Base-by-base conservation (phyloP, 2,888 invertebrate genomes). In the Ormyrus rosae region DNA sequence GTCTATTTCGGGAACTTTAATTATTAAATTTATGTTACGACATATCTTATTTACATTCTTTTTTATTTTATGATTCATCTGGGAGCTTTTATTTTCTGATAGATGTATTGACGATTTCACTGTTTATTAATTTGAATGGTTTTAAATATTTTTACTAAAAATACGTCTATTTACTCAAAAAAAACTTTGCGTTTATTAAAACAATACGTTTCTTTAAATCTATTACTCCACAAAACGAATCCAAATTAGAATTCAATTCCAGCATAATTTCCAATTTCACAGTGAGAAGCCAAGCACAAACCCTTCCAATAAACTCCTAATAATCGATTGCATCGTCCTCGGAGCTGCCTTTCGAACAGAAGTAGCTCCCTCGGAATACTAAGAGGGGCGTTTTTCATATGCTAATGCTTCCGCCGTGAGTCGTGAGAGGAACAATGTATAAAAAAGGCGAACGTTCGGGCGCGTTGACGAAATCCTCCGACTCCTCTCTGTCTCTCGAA, bases 371-470 rank as follows among this genome's bases (percentile, higher is more conserved):
- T 34, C 46, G 10, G 19, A 56, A 70, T 55, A 34, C 34, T 51
- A 60, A 69, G 58, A 64, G 53, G 34, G 46, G 56, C 69, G 75
- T 48, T 80, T 78, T 81, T 81, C 81, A 75, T 71, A 78, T 78
- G 81, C 71, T 69, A 81, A 78, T 81, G 78, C 71, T 81, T 78
- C 81, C 75, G 77, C 58, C 56, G 45, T 53, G 7, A 60, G 7
- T 6, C n/a, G 48, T 10, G 79, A 50, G 65, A 48, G 55, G 61
- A 58, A 65, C 50, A 58, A 60, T n/a, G 19, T 34, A 51, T 6
- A 69, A 72, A 55, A 73, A 63, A 46, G n/a, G 10, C 51, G 10
- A 50, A 51, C 6, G 67, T 7, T n/a, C 45, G 50, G n/a, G n/a
- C 7, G 8, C 19, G 63, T 19, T 55, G 68, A 10, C 13, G 51